phyloP scores from a whole-genome alignment of 2,797 vertebrate genomes.

The Aulostomus chinensis region DNA sequence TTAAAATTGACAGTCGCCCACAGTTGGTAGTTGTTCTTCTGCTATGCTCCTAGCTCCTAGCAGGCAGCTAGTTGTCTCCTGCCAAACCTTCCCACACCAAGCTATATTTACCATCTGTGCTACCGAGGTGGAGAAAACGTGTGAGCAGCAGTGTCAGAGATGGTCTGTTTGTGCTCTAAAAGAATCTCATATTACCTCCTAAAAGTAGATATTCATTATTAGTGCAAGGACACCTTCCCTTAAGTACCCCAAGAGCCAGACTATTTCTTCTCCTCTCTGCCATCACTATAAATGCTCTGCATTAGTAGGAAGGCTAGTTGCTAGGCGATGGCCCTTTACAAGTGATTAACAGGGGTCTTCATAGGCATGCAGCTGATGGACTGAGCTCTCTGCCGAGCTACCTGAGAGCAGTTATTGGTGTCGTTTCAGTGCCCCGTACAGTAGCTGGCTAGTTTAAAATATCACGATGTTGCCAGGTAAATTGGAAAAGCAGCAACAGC shows the following conservation, averaged over 20 bases:
- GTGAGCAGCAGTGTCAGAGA: constrained; percentile 59
- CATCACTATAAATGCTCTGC: constrained; percentile 8
- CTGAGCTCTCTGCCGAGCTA: constrained; percentile 28
- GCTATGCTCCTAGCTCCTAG: constrained; percentile 45
- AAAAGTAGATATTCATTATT: no score
- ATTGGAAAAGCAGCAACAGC: no score
- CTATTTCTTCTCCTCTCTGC: not conserved
- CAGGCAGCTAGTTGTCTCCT: constrained; percentile 62
- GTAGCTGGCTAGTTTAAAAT: not conserved
- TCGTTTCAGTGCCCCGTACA: constrained; percentile 9
- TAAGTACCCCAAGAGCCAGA: no score
- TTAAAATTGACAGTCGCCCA: constrained; percentile 72
- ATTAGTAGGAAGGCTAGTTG: constrained; percentile 48
- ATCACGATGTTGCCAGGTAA: constrained; percentile 40
- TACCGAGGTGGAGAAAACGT: constrained; percentile 58
- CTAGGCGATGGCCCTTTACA: constrained; percentile 64
- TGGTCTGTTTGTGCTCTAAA: constrained; percentile 52
- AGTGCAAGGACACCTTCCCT: no score
- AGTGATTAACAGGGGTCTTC: constrained; percentile 44
- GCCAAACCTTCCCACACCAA: constrained; percentile 75
- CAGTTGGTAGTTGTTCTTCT: constrained; percentile 61
- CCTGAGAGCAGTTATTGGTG: constrained; percentile 44
- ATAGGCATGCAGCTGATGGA: constrained; percentile 21
- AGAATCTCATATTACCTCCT: constrained; percentile 28
- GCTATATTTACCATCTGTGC: constrained; percentile 73